phyloP scores from a whole-genome alignment of 1,140 invertebrate species.

The Apis cerana region DNA sequence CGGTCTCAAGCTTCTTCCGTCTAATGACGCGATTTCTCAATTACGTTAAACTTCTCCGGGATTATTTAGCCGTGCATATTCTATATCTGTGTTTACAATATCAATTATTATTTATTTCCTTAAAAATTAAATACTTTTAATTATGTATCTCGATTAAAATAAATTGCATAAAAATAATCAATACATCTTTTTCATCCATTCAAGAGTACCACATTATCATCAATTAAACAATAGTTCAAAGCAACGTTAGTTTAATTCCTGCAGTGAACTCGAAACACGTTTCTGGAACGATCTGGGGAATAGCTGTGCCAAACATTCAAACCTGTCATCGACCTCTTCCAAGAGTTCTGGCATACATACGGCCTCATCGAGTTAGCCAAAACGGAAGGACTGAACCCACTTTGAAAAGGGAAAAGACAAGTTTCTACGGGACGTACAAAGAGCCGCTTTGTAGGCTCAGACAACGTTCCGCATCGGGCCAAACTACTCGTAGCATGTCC shows the following conservation, averaged over 20 bases:
- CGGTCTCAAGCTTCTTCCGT: background rate
- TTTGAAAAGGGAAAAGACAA: constrained; percentile 24
- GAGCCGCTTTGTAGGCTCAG: constrained; percentile 48
- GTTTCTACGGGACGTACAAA: constrained; percentile 30
- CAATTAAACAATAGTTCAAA: background rate
- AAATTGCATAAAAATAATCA: no score
- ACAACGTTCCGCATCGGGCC: constrained; percentile 33
- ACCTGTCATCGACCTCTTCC: constrained; percentile 1
- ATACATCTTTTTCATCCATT: no score
- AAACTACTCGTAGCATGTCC: constrained; percentile 27
- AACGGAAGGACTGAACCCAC: background rate
- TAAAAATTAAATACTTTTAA: background rate
- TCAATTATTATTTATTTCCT: background rate
- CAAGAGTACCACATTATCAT: background rate
- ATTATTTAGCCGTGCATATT: background rate
- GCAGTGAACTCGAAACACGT: background rate
- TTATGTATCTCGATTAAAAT: no score
- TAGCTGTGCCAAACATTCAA: constrained; percentile 17
- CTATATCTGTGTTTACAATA: background rate
- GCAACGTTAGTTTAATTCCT: background rate
- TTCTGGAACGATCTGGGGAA: background rate
- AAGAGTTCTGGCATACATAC: constrained; percentile 24
- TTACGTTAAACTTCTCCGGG: background rate
- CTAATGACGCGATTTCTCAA: constrained; percentile 13
- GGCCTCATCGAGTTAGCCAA: background rate